Percentiles rank a stretch among this genome's conserved stretches.
phyloP scores from a whole-genome alignment of 2,797 vertebrate species.

The Lycodopsis pacificus region DNA sequence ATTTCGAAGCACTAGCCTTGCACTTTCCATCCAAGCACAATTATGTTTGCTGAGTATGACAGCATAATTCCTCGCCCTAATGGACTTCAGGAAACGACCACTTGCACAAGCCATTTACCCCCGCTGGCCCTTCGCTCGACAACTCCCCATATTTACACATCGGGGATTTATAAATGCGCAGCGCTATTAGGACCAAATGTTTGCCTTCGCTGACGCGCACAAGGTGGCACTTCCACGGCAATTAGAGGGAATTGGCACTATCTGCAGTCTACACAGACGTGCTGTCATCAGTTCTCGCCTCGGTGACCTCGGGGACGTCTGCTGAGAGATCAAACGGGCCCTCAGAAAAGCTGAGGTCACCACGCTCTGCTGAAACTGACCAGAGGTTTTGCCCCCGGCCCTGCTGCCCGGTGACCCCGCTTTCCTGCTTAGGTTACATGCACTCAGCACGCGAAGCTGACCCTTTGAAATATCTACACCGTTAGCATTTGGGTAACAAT shows the following conservation, averaged over 20 bases:
- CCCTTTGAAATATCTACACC: constrained; percentile 43
- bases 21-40: constrained; percentile 43
- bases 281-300: constrained; percentile 77
- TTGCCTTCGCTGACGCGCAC: constrained; percentile 54
- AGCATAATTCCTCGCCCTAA: constrained; percentile 58
- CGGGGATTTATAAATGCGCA: constrained; percentile 49
- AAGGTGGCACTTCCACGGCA: constrained; percentile 75
- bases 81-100: constrained; percentile 76
- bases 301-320: constrained; percentile 68
- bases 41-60: constrained; percentile 61
- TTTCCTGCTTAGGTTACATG: constrained; percentile 67
- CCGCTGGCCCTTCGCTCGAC: constrained; percentile 45
- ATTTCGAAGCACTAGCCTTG: constrained; percentile 46
- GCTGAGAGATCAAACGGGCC: constrained; percentile 75
- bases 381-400: constrained; percentile 61
- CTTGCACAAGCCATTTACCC: constrained; percentile 66
- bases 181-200: constrained; percentile 71
- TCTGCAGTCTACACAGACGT: constrained; percentile 64
- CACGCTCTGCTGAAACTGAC: constrained; percentile 71
- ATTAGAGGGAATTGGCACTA: constrained; percentile 75
- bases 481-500: too few relatives aligned
- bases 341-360: constrained; percentile 68
- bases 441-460: constrained; percentile 36
- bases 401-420: constrained; percentile 53
- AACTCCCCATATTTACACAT: constrained; percentile 60